Percentiles rank a stretch among this genome's conserved stretches.
phyloP scores from a whole-genome alignment of 2,888 invertebrate genomes.

The Pinctada fucata region DNA sequence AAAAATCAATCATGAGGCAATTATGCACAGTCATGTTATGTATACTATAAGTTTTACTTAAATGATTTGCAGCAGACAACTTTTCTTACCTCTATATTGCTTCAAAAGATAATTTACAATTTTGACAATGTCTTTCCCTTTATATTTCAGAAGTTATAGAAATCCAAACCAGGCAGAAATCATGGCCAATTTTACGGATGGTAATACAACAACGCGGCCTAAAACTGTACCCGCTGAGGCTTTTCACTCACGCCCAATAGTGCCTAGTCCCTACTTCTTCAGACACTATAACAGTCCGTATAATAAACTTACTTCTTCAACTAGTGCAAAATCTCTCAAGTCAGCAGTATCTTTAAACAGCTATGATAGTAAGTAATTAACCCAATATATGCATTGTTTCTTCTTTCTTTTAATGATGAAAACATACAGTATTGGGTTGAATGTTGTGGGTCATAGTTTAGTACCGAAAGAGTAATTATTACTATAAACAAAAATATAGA shows the following conservation, averaged over 20 bases:
- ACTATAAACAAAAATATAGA: no score
- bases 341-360: slow-evolving; percentile 15
- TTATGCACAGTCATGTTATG: no score
- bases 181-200: slow-evolving; percentile 60
- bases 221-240: slow-evolving; percentile 59
- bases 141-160: slow-evolving; percentile 62
- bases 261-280: slow-evolving; percentile 68
- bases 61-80: no score
- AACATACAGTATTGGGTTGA: no score
- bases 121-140: background rate
- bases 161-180: slow-evolving; percentile 68
- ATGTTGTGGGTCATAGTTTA: no score
- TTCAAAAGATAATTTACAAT: no score
- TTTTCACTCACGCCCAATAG: slow-evolving; percentile 52
- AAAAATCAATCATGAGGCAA: no score
- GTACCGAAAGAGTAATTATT: no score
- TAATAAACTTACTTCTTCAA: slow-evolving; percentile 43
- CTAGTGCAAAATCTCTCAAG: slow-evolving; percentile 44
- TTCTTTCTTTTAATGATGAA: no score
- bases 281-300: slow-evolving; percentile 55
- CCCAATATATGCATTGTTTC: background rate
- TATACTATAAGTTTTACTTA: no score
- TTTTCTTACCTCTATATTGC: no score
- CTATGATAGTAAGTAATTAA: slow-evolving; percentile 36
- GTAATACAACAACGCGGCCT: slow-evolving; percentile 47